A percentile compares a stretch with the other conserved stretches of the same genome.
Evolutionary conservation across 2,113 vertebrate species (phyloP).

Genomic region (Spea bombifrons): DNA sequence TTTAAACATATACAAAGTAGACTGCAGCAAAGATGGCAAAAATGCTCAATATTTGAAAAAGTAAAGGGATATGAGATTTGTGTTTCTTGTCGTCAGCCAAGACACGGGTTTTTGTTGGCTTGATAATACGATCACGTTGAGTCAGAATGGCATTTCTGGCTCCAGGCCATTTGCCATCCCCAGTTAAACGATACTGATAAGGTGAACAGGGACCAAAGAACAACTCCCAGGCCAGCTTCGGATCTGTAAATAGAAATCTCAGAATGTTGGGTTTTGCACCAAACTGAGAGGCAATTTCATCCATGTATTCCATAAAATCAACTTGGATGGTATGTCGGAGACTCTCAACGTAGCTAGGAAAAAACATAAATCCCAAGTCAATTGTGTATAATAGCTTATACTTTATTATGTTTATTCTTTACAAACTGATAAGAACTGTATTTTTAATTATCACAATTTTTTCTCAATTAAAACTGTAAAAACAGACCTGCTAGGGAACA

Average conservation of each 20-base stretch:
- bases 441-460: too few relatives aligned
- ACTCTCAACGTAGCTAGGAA: conserved; percentile 57
- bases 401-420: too few relatives aligned
- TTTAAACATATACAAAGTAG: conserved; percentile 14
- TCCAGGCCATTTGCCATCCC: conserved; percentile 68
- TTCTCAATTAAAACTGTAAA: too few relatives aligned
- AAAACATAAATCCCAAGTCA: not conserved
- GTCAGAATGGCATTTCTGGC: conserved; percentile 72
- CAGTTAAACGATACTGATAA: conserved; percentile 76
- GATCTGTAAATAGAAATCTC: conserved; percentile 69
- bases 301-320: conserved; percentile 78
- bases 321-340: conserved; percentile 82
- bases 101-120: conserved; percentile 65
- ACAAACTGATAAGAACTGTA: too few relatives aligned
- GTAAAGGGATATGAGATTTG: not conserved
- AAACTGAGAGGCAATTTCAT: conserved; percentile 70
- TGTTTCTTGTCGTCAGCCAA: not conserved
- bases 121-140: conserved; percentile 67
- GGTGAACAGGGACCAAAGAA: conserved; percentile 71
- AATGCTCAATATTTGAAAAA: conserved; percentile 2
- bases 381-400: too few relatives aligned
- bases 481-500: too few relatives aligned
- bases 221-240: conserved; percentile 65
- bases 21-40: conserved; percentile 16
- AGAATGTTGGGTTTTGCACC: conserved; percentile 68